These are phyloP conservation scores for Cossypha caffra DNA, from an alignment of 2,797 vertebrate species.

Conservation along the genomic window DNA sequence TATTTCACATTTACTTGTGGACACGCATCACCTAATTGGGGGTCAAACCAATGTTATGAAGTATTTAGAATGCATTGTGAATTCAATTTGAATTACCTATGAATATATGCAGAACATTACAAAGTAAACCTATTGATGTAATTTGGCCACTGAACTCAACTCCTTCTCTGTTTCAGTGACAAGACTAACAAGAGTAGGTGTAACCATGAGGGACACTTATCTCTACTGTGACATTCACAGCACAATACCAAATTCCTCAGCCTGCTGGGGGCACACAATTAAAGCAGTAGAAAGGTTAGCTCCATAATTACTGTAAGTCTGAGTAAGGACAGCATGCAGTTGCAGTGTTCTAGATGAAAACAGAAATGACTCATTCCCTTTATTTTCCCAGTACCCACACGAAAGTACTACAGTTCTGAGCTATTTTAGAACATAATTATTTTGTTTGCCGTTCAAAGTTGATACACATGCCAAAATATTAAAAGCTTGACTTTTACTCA, in stretches of 20 bases:
- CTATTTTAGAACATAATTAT: not conserved
- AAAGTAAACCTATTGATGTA: slow-evolving; percentile 9
- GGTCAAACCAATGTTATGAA: slow-evolving; percentile 66
- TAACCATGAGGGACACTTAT: slow-evolving; percentile 11
- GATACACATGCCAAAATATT: not conserved
- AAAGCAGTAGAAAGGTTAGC: not conserved
- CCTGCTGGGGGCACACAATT: not conserved
- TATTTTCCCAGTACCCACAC: not conserved
- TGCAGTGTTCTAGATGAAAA: not conserved
- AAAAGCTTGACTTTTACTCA: not conserved
- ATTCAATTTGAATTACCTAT: slow-evolving; percentile 51
- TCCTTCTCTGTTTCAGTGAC: slow-evolving; percentile 53
- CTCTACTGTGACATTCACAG: not conserved
- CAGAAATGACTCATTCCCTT: not conserved
- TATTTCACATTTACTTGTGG: slow-evolving; percentile 52
- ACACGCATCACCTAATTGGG: slow-evolving; percentile 67
- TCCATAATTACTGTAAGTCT: not conserved
- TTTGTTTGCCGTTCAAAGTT: not conserved
- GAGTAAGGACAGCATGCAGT: not conserved
- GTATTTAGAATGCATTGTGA: slow-evolving; percentile 26
- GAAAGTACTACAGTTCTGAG: not conserved
- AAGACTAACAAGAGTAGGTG: slow-evolving; percentile 14
- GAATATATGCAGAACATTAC: slow-evolving; percentile 17
- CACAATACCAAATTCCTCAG: not conserved
- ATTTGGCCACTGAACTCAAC: slow-evolving; percentile 54